Conservation (phyloP, 1,140 invertebrate species). For the Neoseiulus cucumeris region DNA sequence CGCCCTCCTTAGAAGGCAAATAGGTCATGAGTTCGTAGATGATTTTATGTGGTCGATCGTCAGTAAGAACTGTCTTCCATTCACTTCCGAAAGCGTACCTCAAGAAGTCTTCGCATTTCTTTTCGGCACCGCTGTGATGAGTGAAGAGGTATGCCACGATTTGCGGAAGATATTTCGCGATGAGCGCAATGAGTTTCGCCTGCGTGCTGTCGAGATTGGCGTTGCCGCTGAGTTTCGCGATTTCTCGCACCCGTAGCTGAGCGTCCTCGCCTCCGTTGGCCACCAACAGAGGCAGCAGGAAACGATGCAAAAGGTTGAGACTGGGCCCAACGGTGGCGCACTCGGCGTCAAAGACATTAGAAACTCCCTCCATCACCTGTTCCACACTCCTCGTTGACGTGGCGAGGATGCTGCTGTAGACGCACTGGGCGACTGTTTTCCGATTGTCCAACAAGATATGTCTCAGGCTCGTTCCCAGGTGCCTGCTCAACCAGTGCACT, state of each 20-base stretch:
- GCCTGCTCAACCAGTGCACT: neutral
- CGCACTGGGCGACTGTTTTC: neutral
- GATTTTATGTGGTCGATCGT: neutral
- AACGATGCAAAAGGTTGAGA: neutral
- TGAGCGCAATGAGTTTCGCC: neutral
- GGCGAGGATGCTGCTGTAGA: neutral
- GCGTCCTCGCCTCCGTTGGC: neutral
- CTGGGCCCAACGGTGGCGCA: neutral
- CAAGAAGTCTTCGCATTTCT: neutral
- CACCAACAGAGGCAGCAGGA: neutral
- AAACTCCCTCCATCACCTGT: neutral
- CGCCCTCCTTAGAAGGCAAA: neutral
- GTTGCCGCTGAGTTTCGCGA: neutral
- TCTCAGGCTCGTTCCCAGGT: neutral
- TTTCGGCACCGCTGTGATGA: neutral
- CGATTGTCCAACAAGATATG: neutral
- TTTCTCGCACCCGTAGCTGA: neutral
- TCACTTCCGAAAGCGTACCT: neutral
- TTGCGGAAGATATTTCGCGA: neutral
- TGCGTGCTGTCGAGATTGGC: neutral
- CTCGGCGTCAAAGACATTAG: neutral
- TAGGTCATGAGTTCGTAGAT: constrained; percentile 7
- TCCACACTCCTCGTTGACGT: neutral
- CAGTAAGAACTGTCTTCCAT: neutral
- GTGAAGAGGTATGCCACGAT: constrained; percentile 1